These are phyloP conservation scores for Asarcornis scutulata DNA, from an alignment of 2,113 vertebrate genomes.

Conservation along the genomic window DNA sequence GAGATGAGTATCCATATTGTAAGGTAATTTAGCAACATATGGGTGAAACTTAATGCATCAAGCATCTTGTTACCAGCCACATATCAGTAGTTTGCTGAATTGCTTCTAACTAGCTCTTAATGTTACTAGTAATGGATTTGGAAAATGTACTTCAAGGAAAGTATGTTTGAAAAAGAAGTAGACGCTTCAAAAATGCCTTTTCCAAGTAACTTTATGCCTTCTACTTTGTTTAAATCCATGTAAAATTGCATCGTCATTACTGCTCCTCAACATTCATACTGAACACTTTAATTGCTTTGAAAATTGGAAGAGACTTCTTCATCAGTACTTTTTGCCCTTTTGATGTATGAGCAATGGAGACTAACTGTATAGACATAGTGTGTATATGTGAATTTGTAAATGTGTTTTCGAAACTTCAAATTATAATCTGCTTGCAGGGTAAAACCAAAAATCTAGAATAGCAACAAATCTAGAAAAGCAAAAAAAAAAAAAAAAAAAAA, in stretches of 20 bases:
- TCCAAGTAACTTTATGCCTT: background rate
- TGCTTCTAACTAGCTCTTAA: background rate
- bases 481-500: background rate
- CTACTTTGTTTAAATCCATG: background rate
- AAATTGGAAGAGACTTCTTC: background rate
- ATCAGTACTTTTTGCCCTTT: background rate
- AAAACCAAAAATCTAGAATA: background rate
- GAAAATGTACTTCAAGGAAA: background rate
- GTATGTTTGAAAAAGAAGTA: background rate
- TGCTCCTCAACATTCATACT: background rate
- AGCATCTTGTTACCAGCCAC: background rate
- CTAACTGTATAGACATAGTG: rapidly evolving
- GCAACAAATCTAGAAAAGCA: background rate
- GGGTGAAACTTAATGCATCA: background rate
- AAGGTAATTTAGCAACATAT: background rate
- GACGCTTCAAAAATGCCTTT: background rate
- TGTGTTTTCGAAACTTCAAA: background rate
- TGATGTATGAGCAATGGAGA: background rate
- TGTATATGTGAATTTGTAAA: rapidly evolving
- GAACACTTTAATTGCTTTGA: background rate
- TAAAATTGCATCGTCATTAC: background rate
- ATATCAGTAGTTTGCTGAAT: background rate
- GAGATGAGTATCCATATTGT: background rate
- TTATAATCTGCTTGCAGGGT: background rate
- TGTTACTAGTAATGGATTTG: background rate